Evolutionary conservation across 2,113 vertebrate species (phyloP), one percentile per base, ranked within the genome.

Genomic region (Psittacula cyanocephala): DNA sequence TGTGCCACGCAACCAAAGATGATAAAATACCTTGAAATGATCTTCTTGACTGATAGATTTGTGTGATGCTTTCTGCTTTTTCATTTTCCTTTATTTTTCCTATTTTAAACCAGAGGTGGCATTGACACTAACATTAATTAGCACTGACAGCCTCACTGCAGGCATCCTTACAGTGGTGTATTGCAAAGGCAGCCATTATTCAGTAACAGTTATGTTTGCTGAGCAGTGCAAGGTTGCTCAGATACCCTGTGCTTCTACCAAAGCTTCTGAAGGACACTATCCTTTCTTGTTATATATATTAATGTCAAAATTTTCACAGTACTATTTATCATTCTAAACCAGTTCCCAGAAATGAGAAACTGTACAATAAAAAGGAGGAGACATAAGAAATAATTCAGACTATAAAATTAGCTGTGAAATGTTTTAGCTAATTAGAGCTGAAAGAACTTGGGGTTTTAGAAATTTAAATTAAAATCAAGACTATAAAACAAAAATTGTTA

Each of bases 111-210:
- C 62, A 57, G 86, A 68, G 69, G 3, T 77, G 69, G 52, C 85
- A 60, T 29, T 71, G 93, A 86, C 79, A 70, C 18, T 90, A 53
- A 89, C 72, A 28, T 24, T 91, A 92, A 95, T 93, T 84, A 94
- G 67, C 81, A 81, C n/a, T 87, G 91, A 96, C 96, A 87, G 3
- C n/a, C 33, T 53, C 91, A 88, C 87, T 93, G 72, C 91, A 94
- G 93, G 95, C 88, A 63, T 87, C 84, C 88, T 86, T 50, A 52
- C 77, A 67, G 57, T 65, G 11, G 46, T 87, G 71, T 67, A 33
- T 65, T 74, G 64, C 84, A 92, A 70, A 93, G 88, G 41, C 92
- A 93, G 2, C 81, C 35, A 28, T 60, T 93, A 70, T 43, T 64
- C 87, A 57, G 1, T 76, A 88, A 47, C 55, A 29, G 71, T 19